Evolutionary conservation across 2,888 invertebrate species (phyloP), one percentile per base, ranked within the genome.

Genomic region (Phortica okadai): DNA sequence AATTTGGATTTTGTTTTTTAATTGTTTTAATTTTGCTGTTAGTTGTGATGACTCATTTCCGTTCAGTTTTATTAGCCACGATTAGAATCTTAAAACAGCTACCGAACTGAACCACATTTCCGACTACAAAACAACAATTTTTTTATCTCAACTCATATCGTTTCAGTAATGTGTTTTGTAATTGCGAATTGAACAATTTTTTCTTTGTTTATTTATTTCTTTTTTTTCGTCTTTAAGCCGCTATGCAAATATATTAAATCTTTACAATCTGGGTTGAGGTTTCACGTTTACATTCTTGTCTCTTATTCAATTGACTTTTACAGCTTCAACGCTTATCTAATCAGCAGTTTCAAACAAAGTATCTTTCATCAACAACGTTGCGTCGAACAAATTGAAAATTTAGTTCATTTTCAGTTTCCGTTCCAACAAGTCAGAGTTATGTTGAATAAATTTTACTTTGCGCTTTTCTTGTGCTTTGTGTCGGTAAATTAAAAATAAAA

Each of bases 141-240:
- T 50, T 50, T 50, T 50, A 50, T 50, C 50, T 50, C 10, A 8
- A 2, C 14, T 11, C 50, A 50, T 11, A 14, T 50, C 14, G 50
- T 50, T 50, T 50, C 14, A 5, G 10, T 50, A 50, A 50, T 11
- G 50, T 11, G 50, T 11, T 50, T 14, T 50, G 59, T 59, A 59
- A 16, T 16, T 11, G 59, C 6, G 10, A n/a, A 14, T 54, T 54
- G 54, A 10, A 54, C n/a, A 50, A 14, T 50, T 8, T 59, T 59
- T 7, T 8, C n/a, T 10, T 59, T 59, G n/a, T 59, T 59, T 59
- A 59, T 59, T 7, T 54, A 5, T 54, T 54, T 54, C 74, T 79
- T 79, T 69, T 41, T 54, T n/a, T 54, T 54, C 5, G n/a, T n/a
- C 0, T 2, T 54, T 54, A 14, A 50, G 14, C 50, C 50, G 50